A percentile compares a stretch with the other conserved stretches of the same genome.
phyloP scores from a whole-genome alignment of 2,888 invertebrate genomes.

The Drosophila subsilvestris region DNA sequence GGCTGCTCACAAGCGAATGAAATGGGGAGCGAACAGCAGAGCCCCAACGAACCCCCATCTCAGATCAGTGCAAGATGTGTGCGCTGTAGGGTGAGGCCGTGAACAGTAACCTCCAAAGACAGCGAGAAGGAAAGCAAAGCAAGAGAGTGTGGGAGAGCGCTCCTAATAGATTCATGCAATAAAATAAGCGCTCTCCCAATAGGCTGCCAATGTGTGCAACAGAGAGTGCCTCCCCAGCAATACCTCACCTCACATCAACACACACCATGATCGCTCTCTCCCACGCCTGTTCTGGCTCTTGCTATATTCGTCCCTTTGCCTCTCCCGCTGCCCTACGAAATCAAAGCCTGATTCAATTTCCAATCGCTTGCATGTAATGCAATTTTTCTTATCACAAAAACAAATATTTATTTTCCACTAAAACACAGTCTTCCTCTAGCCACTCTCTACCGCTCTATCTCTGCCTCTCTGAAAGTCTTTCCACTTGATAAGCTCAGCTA shows the following conservation, averaged over 20 bases:
- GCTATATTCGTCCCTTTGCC: no score
- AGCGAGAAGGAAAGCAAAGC: neutral
- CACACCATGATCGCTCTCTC: constrained; percentile 29
- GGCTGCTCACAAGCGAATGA: constrained; percentile 80
- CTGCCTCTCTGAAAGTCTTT: neutral
- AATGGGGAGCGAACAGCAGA: constrained; percentile 9
- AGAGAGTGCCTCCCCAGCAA: neutral
- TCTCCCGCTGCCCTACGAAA: constrained; percentile 8
- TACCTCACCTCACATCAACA: neutral
- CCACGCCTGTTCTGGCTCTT: neutral
- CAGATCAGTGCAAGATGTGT: neutral
- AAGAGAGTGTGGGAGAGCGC: no score
- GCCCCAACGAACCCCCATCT: constrained; percentile 23
- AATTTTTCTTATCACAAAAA: constrained; percentile 32
- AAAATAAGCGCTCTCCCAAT: no score
- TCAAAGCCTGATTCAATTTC: constrained; percentile 41
- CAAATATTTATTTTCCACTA: neutral
- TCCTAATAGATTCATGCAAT: no score
- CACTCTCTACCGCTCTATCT: neutral
- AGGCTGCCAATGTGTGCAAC: no score
- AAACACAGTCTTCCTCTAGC: constrained; percentile 10
- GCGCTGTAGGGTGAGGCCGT: neutral
- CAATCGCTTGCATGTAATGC: constrained; percentile 39
- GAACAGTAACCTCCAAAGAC: neutral
- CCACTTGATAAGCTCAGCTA: constrained; percentile 15